Evolutionary conservation across 30 jellyfish, hydroid and myxozoan species (phyloP), one percentile per base, ranked within the genome.

Genomic region (Hydra vulgaris): DNA sequence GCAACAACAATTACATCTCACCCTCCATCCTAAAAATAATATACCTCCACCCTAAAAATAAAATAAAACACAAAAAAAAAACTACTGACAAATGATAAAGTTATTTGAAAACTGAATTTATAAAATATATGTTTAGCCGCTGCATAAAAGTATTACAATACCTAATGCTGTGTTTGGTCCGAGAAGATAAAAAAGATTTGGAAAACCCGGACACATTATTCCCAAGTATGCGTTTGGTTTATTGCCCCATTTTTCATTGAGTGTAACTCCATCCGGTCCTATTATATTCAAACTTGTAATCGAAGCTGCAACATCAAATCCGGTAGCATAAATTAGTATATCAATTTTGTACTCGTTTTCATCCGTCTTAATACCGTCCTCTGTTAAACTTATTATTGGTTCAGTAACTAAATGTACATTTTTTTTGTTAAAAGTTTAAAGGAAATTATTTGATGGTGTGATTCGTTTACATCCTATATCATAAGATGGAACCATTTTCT

Each of bases 111-210:
- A n/a, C n/a, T n/a, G n/a, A n/a, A n/a, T n/a, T n/a, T n/a, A n/a
- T n/a, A n/a, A n/a, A n/a, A n/a, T n/a, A n/a, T 56, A 16, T 19
- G 17, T 17, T 19, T 19, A n/a, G 71, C n/a, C 17, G 71, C n/a
- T 17, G 71, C 71, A n/a, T n/a, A n/a, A n/a, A n/a, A n/a, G n/a
- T n/a, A n/a, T n/a, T n/a, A n/a, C n/a, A n/a, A 40, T 69, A 69
- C 76, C 76, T 69, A 69, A 23, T 23, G 27, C 76, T 20, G 76
- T 69, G 25, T 23, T 23, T 21, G 76, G 76, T 15, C 76, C 76
- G 76, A 69, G 15, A 23, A 69, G 76, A 21, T 20, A 20, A 23
- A 69, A 69, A 69, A 69, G 27, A 15, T 69, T 69, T 23, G 76
- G 76, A 20, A 3, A 23, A 7, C 76, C 76, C 12, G 76, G 26